Conservation (phyloP, 1,140 invertebrate genomes). For the Laodelphax striatellus region DNA sequence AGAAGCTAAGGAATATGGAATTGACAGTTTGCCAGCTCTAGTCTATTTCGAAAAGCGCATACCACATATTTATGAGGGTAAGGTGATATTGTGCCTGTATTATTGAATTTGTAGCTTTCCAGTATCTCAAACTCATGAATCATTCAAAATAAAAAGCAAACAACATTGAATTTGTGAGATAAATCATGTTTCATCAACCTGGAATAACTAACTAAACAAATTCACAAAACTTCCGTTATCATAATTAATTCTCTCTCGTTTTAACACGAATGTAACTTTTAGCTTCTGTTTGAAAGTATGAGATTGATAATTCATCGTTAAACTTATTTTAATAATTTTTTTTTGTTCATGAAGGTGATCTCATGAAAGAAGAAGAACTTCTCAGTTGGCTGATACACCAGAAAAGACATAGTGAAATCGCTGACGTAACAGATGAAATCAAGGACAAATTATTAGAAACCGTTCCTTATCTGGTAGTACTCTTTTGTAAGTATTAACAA, state of each 20-base stretch:
- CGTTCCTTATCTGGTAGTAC: conserved; percentile 65
- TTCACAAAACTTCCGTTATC: not conserved
- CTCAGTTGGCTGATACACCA: conserved; percentile 81
- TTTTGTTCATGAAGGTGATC: conserved; percentile 46
- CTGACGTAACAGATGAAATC: conserved; percentile 88
- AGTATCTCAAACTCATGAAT: not conserved
- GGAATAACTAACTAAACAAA: no score
- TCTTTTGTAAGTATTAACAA: conserved; percentile 66
- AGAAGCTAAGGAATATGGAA: conserved; percentile 82
- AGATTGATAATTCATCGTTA: no score
- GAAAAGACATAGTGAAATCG: conserved; percentile 80
- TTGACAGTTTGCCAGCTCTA: conserved; percentile 65
- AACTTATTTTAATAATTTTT: not conserved
- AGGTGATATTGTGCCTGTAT: conserved; percentile 1
- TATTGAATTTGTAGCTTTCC: not conserved
- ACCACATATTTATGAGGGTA: conserved; percentile 77
- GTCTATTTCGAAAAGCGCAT: conserved; percentile 82
- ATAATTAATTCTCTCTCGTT: no score
- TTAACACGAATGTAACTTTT: no score
- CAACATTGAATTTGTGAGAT: not conserved
- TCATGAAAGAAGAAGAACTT: conserved; percentile 83
- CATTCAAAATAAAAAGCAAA: not conserved
- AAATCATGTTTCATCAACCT: no score
- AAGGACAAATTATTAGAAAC: conserved; percentile 80
- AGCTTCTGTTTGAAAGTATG: no score